These are phyloP conservation scores for Lates japonicus DNA, from an alignment of 2,797 vertebrate genomes.

Conservation along the genomic window DNA sequence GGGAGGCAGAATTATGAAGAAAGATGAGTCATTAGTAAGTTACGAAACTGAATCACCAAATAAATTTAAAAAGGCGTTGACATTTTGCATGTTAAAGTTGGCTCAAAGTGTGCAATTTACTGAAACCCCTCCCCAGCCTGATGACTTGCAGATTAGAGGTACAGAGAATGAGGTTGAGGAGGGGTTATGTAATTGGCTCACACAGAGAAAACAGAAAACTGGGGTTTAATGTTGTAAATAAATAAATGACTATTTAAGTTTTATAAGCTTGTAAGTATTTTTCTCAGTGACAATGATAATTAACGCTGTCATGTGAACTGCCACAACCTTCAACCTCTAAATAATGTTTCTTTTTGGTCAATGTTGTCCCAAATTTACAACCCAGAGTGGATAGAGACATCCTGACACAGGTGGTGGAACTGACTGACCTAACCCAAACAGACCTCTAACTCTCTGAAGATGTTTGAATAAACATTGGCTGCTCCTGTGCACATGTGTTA, in stretches of 20 bases:
- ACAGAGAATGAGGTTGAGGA: constrained; percentile 10
- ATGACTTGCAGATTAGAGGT: constrained; percentile 45
- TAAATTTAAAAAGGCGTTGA: constrained; percentile 4
- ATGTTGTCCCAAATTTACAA: constrained; percentile 34
- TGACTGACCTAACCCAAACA: constrained; percentile 24
- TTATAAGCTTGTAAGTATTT: constrained; percentile 1
- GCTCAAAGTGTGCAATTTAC: constrained; percentile 10
- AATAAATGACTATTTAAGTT: neutral
- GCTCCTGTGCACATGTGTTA: no score
- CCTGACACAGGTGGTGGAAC: constrained; percentile 61
- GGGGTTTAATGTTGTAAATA: neutral
- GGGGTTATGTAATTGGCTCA: constrained; percentile 50
- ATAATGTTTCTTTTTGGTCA: constrained; percentile 59
- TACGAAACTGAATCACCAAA: constrained; percentile 44
- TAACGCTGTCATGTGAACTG: constrained; percentile 40
- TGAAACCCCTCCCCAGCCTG: constrained; percentile 39
- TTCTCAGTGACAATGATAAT: constrained; percentile 7
- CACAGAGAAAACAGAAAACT: constrained; percentile 14
- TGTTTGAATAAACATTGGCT: constrained; percentile 34
- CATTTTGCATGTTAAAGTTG: constrained; percentile 54
- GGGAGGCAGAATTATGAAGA: constrained; percentile 31
- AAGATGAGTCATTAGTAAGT: constrained; percentile 46
- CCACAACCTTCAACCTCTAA: constrained; percentile 28
- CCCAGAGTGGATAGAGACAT: constrained; percentile 14
- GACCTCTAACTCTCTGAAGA: constrained; percentile 22